Percentiles rank a stretch among this genome's conserved stretches.
These are phyloP conservation scores for Drosophila punjabiensis DNA, from an alignment of 1,140 invertebrate species.

Conservation along the genomic window DNA sequence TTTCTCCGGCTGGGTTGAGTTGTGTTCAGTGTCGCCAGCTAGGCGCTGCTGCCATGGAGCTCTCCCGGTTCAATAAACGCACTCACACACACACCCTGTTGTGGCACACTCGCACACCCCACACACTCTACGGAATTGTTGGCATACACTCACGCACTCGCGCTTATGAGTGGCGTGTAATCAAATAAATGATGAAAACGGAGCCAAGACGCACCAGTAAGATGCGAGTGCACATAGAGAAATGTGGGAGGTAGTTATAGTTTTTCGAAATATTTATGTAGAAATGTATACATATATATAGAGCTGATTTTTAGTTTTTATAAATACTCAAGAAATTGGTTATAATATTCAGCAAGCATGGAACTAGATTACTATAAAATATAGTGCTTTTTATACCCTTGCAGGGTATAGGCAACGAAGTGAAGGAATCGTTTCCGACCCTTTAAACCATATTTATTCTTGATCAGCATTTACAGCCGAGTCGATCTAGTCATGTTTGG, in stretches of 20 bases:
- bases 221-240: conserved; percentile 24
- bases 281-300: background rate
- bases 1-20: conserved; percentile 25
- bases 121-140: conserved; percentile 31
- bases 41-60: conserved; percentile 49
- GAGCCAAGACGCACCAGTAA: conserved; percentile 42
- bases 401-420: too few relatives aligned
- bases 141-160: conserved; percentile 56
- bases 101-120: conserved; percentile 21
- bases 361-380: background rate
- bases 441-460: too few relatives aligned
- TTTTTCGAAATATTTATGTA: background rate
- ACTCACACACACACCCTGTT: conserved; percentile 31
- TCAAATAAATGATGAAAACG: conserved; percentile 65
- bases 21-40: conserved; percentile 49
- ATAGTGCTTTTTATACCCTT: too few relatives aligned
- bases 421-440: too few relatives aligned
- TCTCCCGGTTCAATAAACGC: conserved; percentile 59
- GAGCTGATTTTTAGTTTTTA: background rate
- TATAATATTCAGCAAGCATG: too few relatives aligned
- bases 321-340: background rate
- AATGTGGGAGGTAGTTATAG: background rate
- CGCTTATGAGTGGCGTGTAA: conserved; percentile 64
- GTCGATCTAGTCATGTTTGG: too few relatives aligned
- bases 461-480: too few relatives aligned